phyloP scores from a whole-genome alignment of 2,888 invertebrate genomes.

The Folsomia manolachei region DNA sequence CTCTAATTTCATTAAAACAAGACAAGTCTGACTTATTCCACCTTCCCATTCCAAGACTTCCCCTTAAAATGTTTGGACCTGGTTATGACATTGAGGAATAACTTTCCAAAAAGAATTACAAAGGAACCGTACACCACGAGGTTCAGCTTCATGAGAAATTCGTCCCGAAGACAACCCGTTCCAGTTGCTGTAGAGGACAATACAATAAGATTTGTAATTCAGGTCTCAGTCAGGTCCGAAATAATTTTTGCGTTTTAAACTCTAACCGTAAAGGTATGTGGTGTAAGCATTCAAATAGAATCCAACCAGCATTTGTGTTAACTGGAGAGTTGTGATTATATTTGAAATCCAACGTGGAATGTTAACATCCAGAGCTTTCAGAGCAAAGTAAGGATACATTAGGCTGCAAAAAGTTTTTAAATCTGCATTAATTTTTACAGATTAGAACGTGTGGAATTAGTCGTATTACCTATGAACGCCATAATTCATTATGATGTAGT shows the following conservation, averaged over 20 bases:
- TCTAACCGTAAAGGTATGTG: too few relatives aligned
- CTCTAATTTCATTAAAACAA: too few relatives aligned
- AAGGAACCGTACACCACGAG: not conserved
- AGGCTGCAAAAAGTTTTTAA: too few relatives aligned
- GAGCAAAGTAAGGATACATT: too few relatives aligned
- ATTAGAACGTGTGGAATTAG: too few relatives aligned
- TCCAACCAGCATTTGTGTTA: constrained; percentile 29
- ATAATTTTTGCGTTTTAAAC: not conserved
- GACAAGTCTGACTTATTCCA: too few relatives aligned
- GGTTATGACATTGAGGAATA: not conserved
- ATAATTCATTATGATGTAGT: constrained; percentile 8
- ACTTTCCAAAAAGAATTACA: not conserved
- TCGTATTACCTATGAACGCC: not conserved
- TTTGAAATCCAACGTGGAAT: constrained; percentile 23
- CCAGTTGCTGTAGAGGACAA: not conserved
- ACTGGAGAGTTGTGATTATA: constrained; percentile 24
- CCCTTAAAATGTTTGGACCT: too few relatives aligned
- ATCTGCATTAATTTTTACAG: too few relatives aligned
- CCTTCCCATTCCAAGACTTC: too few relatives aligned
- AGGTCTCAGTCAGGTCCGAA: not conserved
- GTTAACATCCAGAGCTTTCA: not conserved
- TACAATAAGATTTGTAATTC: too few relatives aligned
- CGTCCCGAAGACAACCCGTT: not conserved
- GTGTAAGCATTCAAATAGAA: constrained; percentile 20
- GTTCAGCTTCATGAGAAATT: not conserved